Conservation (phyloP, 2,797 vertebrate species). For the Eidolon dupreanum region DNA sequence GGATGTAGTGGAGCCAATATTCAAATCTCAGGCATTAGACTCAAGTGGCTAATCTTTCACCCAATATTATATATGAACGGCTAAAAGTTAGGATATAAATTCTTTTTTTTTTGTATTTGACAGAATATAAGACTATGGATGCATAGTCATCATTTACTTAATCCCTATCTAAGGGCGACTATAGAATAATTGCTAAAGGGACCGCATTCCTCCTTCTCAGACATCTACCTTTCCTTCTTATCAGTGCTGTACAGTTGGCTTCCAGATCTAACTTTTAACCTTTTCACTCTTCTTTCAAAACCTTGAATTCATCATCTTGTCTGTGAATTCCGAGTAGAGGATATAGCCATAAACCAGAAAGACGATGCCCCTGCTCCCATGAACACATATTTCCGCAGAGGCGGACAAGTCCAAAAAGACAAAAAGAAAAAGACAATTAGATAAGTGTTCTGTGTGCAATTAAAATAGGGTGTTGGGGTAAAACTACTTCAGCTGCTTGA, state of each 20-base stretch:
- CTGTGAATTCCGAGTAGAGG: neutral
- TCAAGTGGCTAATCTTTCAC: neutral
- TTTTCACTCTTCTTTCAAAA: neutral
- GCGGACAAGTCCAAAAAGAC: neutral
- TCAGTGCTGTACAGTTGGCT: neutral
- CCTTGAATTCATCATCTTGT: neutral
- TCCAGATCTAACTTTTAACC: neutral
- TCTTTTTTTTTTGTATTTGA: neutral
- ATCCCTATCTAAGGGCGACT: neutral
- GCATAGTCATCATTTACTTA: neutral
- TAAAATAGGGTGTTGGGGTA: neutral
- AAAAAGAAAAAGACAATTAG: neutral
- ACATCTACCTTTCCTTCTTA: neutral
- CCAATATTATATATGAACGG: rapidly evolving
- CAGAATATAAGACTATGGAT: neutral
- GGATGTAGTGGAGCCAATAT: neutral
- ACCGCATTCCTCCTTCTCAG: neutral
- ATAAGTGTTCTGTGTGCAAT: neutral
- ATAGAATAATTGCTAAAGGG: neutral
- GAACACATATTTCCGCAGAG: neutral
- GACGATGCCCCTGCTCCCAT: neutral
- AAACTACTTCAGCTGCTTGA: neutral
- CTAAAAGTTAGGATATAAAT: neutral
- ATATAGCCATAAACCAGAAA: neutral
- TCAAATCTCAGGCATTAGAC: neutral